These are phyloP conservation scores for Ceriagrion tenellum DNA, from an alignment of 2,888 invertebrate species.

Conservation along the genomic window DNA sequence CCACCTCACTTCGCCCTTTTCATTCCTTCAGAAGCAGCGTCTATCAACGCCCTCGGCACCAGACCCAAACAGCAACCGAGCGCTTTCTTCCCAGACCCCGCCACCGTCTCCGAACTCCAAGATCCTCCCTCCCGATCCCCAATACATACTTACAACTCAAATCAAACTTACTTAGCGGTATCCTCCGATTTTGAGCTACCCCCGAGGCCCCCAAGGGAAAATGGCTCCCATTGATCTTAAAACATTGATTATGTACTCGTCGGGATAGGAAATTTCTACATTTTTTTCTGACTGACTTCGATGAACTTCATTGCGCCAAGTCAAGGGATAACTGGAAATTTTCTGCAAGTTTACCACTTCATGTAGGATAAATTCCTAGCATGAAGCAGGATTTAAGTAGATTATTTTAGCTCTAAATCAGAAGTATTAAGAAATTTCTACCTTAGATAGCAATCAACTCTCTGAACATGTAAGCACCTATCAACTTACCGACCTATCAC, in stretches of 20 bases:
- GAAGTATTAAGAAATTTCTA: no score
- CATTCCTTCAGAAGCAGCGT: conserved; percentile 8
- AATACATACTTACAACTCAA: conserved; percentile 18
- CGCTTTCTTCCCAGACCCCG: not conserved
- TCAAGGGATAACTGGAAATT: not conserved
- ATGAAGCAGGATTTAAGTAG: no score
- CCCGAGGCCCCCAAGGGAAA: not conserved
- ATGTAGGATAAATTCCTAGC: not conserved
- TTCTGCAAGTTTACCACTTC: not conserved
- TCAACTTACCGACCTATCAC: no score
- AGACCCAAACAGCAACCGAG: not conserved
- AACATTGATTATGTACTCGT: not conserved
- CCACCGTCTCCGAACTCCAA: not conserved
- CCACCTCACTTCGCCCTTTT: not conserved
- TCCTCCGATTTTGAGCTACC: not conserved
- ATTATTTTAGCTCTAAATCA: no score
- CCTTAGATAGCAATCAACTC: no score
- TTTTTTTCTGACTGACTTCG: not conserved
- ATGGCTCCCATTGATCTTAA: conserved; percentile 18
- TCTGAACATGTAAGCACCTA: no score
- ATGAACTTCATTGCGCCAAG: not conserved
- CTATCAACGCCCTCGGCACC: not conserved
- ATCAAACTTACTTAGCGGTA: conserved; percentile 8
- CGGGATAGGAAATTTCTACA: not conserved
- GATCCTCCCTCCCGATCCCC: not conserved